These are phyloP conservation scores for Coryphaenoides rupestris DNA, from an alignment of 2,113 vertebrate species.

Conservation along the genomic window DNA sequence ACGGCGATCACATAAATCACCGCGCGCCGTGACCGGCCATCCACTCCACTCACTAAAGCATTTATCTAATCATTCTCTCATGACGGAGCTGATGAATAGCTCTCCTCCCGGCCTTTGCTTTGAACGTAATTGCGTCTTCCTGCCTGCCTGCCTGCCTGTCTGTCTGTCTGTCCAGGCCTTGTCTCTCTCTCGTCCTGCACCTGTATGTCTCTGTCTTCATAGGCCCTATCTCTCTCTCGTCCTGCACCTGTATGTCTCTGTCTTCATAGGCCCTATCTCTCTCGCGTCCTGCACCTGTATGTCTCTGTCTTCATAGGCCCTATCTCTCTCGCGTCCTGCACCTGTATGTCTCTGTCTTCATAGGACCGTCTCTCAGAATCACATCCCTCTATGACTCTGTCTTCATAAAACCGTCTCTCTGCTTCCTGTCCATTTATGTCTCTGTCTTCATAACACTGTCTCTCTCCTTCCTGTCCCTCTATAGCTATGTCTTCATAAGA, in stretches of 20 bases:
- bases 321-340: too few relatives aligned
- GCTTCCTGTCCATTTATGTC: too few relatives aligned
- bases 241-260: too few relatives aligned
- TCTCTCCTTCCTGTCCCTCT: too few relatives aligned
- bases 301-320: background rate
- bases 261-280: conserved; percentile 2
- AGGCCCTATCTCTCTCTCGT: too few relatives aligned
- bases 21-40: conserved; percentile 35
- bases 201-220: background rate
- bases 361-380: too few relatives aligned
- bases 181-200: conserved; percentile 15
- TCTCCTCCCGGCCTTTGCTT: conserved; percentile 44
- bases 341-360: too few relatives aligned
- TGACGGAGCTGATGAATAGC: conserved; percentile 59
- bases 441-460: too few relatives aligned
- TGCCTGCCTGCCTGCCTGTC: conserved; percentile 31
- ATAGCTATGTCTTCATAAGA: too few relatives aligned
- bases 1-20: conserved; percentile 57
- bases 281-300: conserved; percentile 6
- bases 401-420: too few relatives aligned
- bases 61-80: conserved; percentile 60
- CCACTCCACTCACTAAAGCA: conserved; percentile 56
- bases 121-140: conserved; percentile 56
- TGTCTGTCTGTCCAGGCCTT: conserved; percentile 1
- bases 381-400: too few relatives aligned